These are phyloP conservation scores for Spermophilus dauricus DNA, from an alignment of 2,113 vertebrate species.

Conservation along the genomic window DNA sequence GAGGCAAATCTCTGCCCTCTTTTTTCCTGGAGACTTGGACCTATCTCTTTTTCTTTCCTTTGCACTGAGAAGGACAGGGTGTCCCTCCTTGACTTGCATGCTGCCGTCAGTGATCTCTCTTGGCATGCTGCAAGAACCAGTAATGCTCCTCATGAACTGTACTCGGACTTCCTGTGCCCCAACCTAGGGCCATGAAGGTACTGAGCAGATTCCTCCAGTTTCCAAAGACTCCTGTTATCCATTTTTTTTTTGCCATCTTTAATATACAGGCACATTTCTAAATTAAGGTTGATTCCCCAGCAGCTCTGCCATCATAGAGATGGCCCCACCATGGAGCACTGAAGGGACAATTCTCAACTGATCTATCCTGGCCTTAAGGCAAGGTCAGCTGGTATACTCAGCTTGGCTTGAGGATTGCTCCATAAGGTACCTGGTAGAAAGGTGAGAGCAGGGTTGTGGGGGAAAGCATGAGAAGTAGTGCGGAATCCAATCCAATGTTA, in stretches of 20 bases:
- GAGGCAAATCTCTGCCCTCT: not conserved
- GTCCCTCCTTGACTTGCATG: not conserved
- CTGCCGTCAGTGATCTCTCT: not conserved
- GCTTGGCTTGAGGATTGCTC: not conserved
- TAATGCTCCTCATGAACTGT: rapidly evolving
- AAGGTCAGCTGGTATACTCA: not conserved
- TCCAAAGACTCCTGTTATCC: not conserved
- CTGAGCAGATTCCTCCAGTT: not conserved
- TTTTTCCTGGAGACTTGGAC: constrained; percentile 19
- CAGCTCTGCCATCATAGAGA: not conserved
- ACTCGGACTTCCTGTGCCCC: not conserved
- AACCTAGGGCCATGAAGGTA: not conserved
- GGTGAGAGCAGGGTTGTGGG: not conserved
- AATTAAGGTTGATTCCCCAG: not conserved
- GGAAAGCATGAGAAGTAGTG: not conserved
- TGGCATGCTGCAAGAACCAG: not conserved
- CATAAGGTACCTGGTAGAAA: not conserved
- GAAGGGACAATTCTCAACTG: rapidly evolving
- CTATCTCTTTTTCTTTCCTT: not conserved
- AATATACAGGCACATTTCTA: not conserved
- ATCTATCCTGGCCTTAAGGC: not conserved
- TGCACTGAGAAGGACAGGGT: constrained; percentile 11
- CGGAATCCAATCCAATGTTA: not conserved
- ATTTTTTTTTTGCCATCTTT: not conserved
- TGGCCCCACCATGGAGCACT: not conserved